Evolutionary conservation across 2,113 vertebrate genomes (phyloP), one percentile per base, ranked within the genome.

Genomic region (Nestor notabilis): DNA sequence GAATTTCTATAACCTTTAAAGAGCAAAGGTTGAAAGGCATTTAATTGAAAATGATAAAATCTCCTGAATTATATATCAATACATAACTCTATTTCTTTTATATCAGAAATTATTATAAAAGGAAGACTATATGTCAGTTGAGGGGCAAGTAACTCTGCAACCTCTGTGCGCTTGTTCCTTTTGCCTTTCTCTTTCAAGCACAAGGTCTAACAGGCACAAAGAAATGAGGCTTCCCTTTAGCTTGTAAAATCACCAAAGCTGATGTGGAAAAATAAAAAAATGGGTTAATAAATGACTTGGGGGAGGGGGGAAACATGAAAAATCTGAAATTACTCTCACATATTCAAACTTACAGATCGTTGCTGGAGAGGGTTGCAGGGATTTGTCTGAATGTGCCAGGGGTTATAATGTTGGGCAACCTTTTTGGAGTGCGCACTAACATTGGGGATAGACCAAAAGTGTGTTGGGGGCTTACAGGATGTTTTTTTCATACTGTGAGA

Each of bases 1-100:
- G 95, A 93, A 91, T 97, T 97, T 97, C 75, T 91, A 53, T 98
- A 95, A 97, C 93, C 93, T 97, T 98, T 98, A 97, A 96, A 97
- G 92, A 94, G 88, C 91, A 97, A 96, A 95, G 81, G 84, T 97
- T 96, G 92, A 97, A 89, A 85, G 96, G 76, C 72, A 94, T 95
- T 94, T 97, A 95, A 97, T 89, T 96, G 83, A 68, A 95, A 98
- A 97, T 96, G 93, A 95, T 64, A 96, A 97, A 94, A 79, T 96
- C 53, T 82, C 55, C 87, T 94, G 91, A 85, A 80, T 90, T 95
- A 86, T 60, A 94, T 94, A 91, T 96, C 91, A 80, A 96, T 96
- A 87, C 79, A 83, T 93, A 97, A 95, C 64, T 85, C 74, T 93
- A 90, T 94, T 96, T 97, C 90, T 95, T 87, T 96, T 84, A 84